Base-by-base conservation (phyloP, 2,797 vertebrate species). In the Sebastes baramenuke region DNA sequence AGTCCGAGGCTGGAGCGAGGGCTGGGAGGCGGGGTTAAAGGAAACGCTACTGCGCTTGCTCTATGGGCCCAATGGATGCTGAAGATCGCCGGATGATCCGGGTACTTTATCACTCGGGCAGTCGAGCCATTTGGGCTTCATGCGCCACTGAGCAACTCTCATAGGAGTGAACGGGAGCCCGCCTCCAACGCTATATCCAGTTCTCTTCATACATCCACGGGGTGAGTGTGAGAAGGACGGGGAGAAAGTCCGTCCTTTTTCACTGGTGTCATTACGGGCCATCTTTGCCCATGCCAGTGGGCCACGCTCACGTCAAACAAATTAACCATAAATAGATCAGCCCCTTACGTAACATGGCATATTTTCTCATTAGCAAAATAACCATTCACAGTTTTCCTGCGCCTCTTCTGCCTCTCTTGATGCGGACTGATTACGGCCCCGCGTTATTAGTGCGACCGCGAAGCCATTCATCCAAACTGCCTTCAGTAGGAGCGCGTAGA, bases 281-380 rank as follows among this genome's bases (percentile, higher is more conserved):
- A 27, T 77, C 76, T 77, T 67, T 58, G 81, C 77, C 20, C 79
- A 81, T 64, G 73, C 74, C 82, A 75, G 82, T 82, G 67, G 82
- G 81, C 72, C 80, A 65, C 80, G 29, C 84, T 87, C 88, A 88
- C 82, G 91, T 93, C 92, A 92, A 86, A 85, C 86, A 81, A 92
- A 94, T 92, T 72, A 89, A 88, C 86, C 79, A 62, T 88, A 92
- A 91, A 94, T 69, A 89, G 92, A 87, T 75, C 83, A 55, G 55
- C 58, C 54, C 54, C 78, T 94, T 94, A 91, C 60, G 27, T 92
- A 95, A 96, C 82, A 22, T 72, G 60, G 62, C 88, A 90, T 83
- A 89, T 89, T 93, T 88, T 88, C 91, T 92, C 92, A 94, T 93
- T 94, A 93, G 84, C 79, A 68, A 66, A 80, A 82, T 27, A 84